These are phyloP conservation scores for Thinocorus orbignyianus DNA, from an alignment of 2,113 vertebrate species.

Conservation along the genomic window DNA sequence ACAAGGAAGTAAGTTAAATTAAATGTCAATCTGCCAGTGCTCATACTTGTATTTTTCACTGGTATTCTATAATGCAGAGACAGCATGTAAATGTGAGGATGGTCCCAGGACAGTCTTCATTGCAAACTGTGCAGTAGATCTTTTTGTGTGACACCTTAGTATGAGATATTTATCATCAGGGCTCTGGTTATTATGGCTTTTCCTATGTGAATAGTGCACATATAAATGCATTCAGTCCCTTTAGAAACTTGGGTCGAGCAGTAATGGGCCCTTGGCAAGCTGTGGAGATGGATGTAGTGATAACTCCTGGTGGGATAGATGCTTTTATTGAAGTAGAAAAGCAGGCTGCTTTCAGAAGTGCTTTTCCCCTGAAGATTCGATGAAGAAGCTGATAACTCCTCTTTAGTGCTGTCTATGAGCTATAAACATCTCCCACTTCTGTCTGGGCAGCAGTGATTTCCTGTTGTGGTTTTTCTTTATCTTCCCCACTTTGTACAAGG, in stretches of 20 bases:
- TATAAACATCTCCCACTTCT: not conserved
- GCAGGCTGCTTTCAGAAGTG: not conserved
- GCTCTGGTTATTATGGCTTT: not conserved
- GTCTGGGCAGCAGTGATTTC: not conserved
- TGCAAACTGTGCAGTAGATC: not conserved
- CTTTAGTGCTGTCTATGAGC: not conserved
- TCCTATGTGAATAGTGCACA: rapidly evolving
- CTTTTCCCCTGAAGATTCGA: not conserved
- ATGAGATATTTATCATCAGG: not conserved
- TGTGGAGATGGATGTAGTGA: not conserved
- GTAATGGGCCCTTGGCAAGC: not conserved
- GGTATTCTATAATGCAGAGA: not conserved
- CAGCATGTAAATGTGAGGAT: rapidly evolving
- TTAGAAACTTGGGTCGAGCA: not conserved
- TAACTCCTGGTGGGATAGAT: not conserved
- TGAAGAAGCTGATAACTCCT: not conserved
- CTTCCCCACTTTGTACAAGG: not conserved
- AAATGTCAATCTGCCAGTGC: no score
- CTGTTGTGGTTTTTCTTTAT: not conserved
- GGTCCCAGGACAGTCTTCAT: not conserved
- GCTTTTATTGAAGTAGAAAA: not conserved
- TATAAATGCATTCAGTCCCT: not conserved
- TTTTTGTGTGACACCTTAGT: not conserved
- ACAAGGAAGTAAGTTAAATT: no score
- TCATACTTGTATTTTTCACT: not conserved